phyloP scores from a whole-genome alignment of 2,797 vertebrate genomes.

The Coracias cyanogaster region DNA sequence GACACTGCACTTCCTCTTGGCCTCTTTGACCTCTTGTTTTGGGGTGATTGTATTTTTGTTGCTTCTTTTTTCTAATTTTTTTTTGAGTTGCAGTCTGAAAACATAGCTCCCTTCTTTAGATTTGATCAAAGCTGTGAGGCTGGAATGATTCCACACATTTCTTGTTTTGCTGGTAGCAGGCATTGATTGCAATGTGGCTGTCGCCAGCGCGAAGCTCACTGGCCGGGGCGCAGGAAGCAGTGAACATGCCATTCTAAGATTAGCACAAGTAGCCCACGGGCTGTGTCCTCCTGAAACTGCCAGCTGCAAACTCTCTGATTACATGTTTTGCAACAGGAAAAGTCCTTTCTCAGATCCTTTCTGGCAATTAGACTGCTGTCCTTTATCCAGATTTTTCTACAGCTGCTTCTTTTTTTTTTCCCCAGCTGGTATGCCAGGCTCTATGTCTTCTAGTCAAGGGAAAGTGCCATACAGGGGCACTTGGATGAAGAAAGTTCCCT shows the following conservation, averaged over 20 bases:
- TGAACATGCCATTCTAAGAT: slow-evolving; percentile 76
- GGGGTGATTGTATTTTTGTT: neutral
- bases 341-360: neutral
- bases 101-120: slow-evolving; percentile 16
- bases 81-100: neutral
- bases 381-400: neutral
- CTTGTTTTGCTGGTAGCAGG: neutral
- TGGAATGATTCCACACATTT: neutral
- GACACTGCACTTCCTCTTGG: slow-evolving; percentile 3
- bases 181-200: neutral
- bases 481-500: neutral
- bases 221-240: slow-evolving; percentile 26
- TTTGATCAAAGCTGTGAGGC: neutral
- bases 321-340: slow-evolving; percentile 7
- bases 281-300: slow-evolving; percentile 22
- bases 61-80: neutral
- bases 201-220: neutral
- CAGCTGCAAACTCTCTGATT: slow-evolving; percentile 71
- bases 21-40: slow-evolving; percentile 15
- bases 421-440: neutral
- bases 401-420: too few relatives aligned
- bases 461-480: rapidly evolving
- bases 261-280: slow-evolving; percentile 66
- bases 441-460: neutral
- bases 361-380: neutral